A percentile compares a stretch with the other conserved stretches of the same genome.
phyloP scores from a whole-genome alignment of 2,888 invertebrate genomes.

The Tetranychus piercei region DNA sequence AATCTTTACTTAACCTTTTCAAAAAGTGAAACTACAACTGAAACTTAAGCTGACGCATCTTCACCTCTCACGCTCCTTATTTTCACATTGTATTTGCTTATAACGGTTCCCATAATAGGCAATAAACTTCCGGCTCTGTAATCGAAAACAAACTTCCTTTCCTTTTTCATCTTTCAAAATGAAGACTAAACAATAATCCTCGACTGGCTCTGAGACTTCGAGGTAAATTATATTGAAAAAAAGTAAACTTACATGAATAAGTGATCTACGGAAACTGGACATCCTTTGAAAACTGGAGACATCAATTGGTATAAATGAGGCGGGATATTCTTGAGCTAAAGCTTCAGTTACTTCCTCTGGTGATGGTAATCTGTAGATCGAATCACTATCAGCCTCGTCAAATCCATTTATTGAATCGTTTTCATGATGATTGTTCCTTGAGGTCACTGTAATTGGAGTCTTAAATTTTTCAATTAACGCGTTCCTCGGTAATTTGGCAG shows the following conservation, averaged over 20 bases:
- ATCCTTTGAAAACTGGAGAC: slow-evolving; percentile 72
- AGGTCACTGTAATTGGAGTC: slow-evolving; percentile 3
- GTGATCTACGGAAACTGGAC: slow-evolving; percentile 64
- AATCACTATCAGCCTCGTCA: not conserved
- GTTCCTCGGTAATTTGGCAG: slow-evolving; percentile 38
- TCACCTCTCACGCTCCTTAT: too few relatives aligned
- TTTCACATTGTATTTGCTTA: too few relatives aligned
- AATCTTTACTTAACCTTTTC: not conserved
- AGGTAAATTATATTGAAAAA: not conserved
- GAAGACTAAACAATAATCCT: too few relatives aligned
- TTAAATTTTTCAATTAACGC: slow-evolving; percentile 19
- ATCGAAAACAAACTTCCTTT: too few relatives aligned
- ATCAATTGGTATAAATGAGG: slow-evolving; percentile 71
- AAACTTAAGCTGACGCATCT: not conserved
- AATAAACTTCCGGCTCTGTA: too few relatives aligned
- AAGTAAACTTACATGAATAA: slow-evolving; percentile 39
- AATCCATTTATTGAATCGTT: not conserved
- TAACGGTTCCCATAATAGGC: too few relatives aligned
- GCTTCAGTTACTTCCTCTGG: slow-evolving; percentile 30
- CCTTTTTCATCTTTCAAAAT: too few relatives aligned
- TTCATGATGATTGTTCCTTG: not conserved
- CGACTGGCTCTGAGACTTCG: too few relatives aligned
- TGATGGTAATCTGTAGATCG: slow-evolving; percentile 26
- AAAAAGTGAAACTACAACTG: not conserved
- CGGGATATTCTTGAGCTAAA: slow-evolving; percentile 44